Evolutionary conservation across 2,113 vertebrate genomes (phyloP).

Genomic region (Gallinago undulata): DNA sequence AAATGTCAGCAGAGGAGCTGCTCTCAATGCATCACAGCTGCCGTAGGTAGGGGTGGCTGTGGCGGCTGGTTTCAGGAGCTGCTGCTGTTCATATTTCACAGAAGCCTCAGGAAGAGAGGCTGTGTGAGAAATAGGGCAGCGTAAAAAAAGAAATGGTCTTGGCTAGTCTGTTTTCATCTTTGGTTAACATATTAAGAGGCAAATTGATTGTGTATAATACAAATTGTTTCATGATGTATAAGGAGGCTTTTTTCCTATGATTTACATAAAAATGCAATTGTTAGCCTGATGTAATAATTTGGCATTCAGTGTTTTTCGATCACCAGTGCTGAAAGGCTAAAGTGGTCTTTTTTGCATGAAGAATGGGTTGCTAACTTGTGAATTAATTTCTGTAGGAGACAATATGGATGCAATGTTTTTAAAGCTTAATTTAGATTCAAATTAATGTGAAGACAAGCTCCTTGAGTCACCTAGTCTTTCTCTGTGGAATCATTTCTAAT

Average conservation of each 20-base stretch:
- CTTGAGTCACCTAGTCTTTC: conserved; percentile 71
- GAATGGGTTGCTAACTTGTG: conserved; percentile 12
- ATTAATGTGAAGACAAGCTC: conserved; percentile 58
- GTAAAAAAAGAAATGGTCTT: background rate
- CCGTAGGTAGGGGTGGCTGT: background rate
- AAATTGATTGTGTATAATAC: background rate
- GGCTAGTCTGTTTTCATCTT: background rate
- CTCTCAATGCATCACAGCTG: background rate
- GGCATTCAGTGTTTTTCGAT: conserved; percentile 6
- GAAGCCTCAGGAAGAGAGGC: background rate
- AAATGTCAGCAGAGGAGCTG: background rate
- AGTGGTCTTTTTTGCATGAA: background rate
- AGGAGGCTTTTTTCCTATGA: background rate
- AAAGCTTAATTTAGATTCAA: conserved; percentile 53
- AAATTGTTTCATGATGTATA: conserved; percentile 9
- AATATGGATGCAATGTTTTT: conserved; percentile 38
- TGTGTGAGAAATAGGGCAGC: background rate
- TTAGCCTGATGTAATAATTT: conserved; percentile 20
- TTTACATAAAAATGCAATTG: conserved; percentile 32
- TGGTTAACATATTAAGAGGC: background rate
- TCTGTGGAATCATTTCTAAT: conserved; percentile 76
- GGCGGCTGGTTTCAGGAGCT: background rate
- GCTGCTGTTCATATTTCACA: conserved; percentile 23
- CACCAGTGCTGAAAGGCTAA: background rate
- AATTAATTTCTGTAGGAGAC: conserved; percentile 48